Percentiles rank a stretch among this genome's conserved stretches.
These are phyloP conservation scores for Brachionus calyciflorus DNA, from an alignment of 1,140 invertebrate species.

Conservation along the genomic window DNA sequence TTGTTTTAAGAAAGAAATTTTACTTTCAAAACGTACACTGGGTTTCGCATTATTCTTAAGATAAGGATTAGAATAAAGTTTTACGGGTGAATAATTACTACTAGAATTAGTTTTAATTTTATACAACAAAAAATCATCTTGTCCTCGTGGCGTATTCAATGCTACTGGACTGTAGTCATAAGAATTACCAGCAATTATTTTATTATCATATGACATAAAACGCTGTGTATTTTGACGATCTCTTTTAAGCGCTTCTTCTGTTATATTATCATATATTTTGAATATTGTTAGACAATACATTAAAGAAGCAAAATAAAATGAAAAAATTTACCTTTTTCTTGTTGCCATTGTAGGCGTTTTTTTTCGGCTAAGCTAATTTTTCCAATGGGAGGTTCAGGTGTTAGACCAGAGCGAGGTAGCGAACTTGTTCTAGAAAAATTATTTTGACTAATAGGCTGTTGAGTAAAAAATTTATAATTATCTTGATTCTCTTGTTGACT, in stretches of 20 bases:
- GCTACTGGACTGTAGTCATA: not conserved
- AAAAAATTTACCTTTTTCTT: slow-evolving; percentile 53
- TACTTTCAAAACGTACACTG: not conserved
- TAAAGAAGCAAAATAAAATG: not conserved
- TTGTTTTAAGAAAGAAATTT: too few species aligned
- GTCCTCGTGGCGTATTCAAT: not conserved
- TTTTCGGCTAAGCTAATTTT: slow-evolving; percentile 53
- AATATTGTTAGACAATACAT: not conserved
- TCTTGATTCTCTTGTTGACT: not conserved
- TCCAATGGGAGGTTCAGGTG: not conserved
- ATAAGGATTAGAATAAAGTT: not conserved
- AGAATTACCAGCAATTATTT: not conserved
- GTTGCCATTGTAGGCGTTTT: slow-evolving; percentile 56
- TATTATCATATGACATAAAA: not conserved
- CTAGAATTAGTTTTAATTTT: not conserved
- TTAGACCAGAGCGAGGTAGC: not conserved
- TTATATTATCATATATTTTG: too few species aligned
- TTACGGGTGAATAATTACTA: too few species aligned
- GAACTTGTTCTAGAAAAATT: not conserved
- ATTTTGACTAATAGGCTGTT: not conserved
- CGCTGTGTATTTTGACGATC: not conserved
- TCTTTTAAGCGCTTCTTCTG: slow-evolving; percentile 5
- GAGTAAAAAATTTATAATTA: not conserved
- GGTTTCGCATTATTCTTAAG: not conserved
- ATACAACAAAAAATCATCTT: not conserved